Evolutionary conservation across 2,797 vertebrate genomes (phyloP).

Genomic region (Chaenodraco wilsoni): DNA sequence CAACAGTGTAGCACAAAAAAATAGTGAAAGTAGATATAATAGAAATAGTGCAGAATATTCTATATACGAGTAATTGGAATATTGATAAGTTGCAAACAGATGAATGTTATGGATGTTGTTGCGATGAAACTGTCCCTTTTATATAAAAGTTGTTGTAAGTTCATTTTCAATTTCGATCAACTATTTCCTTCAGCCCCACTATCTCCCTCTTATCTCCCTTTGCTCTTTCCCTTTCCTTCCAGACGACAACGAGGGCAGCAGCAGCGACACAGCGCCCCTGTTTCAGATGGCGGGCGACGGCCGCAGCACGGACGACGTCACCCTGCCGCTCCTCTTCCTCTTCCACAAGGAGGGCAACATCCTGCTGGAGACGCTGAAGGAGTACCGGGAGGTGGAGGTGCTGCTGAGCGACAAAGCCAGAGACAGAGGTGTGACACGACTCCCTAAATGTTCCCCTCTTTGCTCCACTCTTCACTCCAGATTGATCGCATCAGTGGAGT

Average conservation of each 20-base stretch:
- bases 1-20: too few relatives aligned
- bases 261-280: constrained; percentile 97
- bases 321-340: constrained; percentile 94
- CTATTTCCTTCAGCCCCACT: neutral
- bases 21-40: too few relatives aligned
- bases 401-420: constrained; percentile 96
- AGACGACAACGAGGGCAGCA: constrained; percentile 99
- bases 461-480: constrained; percentile 18
- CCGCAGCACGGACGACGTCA: constrained; percentile 94
- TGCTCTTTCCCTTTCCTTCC: constrained; percentile 13
- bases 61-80: too few relatives aligned
- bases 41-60: too few relatives aligned
- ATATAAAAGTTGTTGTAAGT: too few relatives aligned
- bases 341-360: constrained; percentile 98
- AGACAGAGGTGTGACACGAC: constrained; percentile 89
- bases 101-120: too few relatives aligned
- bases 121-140: too few relatives aligned
- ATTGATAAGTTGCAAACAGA: too few relatives aligned
- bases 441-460: neutral
- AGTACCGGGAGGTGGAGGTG: constrained; percentile 94
- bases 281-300: constrained; percentile 99
- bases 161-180: too few relatives aligned
- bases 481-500: constrained; percentile 22
- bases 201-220: neutral
- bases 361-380: constrained; percentile 92